Evolutionary conservation across 2,113 vertebrate genomes (phyloP), one percentile per base, ranked within the genome.

Genomic region (Pedionomus torquatus): DNA sequence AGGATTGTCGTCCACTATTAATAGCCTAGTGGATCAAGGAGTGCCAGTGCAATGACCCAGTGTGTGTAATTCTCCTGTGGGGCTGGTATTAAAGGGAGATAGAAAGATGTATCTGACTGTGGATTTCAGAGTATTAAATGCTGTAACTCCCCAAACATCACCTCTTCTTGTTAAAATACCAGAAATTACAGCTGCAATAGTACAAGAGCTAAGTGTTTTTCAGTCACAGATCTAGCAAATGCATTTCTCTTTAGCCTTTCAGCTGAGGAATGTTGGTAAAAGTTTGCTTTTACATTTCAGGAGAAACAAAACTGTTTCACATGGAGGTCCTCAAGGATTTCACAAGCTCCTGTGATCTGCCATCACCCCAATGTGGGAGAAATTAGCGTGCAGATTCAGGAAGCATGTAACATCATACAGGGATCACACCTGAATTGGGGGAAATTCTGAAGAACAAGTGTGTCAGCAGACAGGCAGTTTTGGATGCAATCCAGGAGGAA

Each of bases 11-110:
- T 76, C 89, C 84, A 84, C 93, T 81, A 39, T 92, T 91, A 94
- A 94, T 89, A 94, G 91, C 33, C 77, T 84, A 83, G 72, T 91
- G 87, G 87, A 96, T 96, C 91, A 37, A 60, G 94, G 94, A 94
- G 82, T 94, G 94, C 93, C 94, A 85, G 81, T 72, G 95, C 95
- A 96, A n/a, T 96, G 95, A 97, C 95, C 94, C 94, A 79, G 77
- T 8, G 65, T 84, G 74, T 82, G 91, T 72, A 89, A 96, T 96
- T 96, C 93, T 82, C 65, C 81, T 31, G 57, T 48, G 74, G 69
- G 65, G 30, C 83, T 94, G 77, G 43, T 71, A 84, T 87, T 94
- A 87, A 93, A 87, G 83, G 48, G 35, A 95, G 92, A 96, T 76
- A 89, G 89, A 81, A 91, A 91, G 94, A 96, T 93, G 89, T 89